Evolutionary conservation across 2,113 vertebrate genomes (phyloP).

Genomic region (Zootoca vivipara): DNA sequence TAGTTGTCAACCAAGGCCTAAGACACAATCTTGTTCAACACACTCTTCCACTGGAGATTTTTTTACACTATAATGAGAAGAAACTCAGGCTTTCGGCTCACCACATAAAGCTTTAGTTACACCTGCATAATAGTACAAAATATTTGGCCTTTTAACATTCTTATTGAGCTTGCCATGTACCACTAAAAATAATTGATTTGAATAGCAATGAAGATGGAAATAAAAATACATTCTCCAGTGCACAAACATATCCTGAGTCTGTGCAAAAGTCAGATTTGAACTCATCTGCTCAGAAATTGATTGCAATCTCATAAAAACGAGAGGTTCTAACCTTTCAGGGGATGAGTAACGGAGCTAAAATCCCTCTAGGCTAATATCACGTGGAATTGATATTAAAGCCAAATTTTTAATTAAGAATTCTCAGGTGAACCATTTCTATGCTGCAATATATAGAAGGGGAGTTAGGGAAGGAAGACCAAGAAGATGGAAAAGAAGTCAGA

Average conservation of each 20-base stretch:
- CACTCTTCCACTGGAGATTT: background rate
- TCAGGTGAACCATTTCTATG: constrained; percentile 26
- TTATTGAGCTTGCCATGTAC: constrained; percentile 10
- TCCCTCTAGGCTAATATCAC: constrained; percentile 30
- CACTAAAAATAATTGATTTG: constrained; percentile 24
- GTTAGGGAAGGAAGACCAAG: background rate
- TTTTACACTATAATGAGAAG: background rate
- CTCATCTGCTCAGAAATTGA: constrained; percentile 24
- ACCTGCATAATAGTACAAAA: background rate
- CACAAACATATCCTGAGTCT: constrained; percentile 1
- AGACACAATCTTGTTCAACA: background rate
- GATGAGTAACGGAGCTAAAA: constrained; percentile 38
- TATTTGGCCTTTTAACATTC: constrained; percentile 41
- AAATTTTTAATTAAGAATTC: constrained; percentile 40
- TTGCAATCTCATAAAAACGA: constrained; percentile 23
- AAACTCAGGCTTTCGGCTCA: background rate
- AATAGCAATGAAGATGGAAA: constrained; percentile 19
- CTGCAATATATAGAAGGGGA: background rate
- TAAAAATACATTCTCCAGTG: constrained; percentile 16
- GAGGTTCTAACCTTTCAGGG: constrained; percentile 25
- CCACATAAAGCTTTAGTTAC: background rate
- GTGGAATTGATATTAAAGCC: constrained; percentile 17
- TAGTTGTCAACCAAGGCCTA: background rate
- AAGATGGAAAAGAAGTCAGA: background rate
- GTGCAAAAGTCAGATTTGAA: constrained; percentile 22